phyloP scores from a whole-genome alignment of 2,888 invertebrate genomes.

The Proisotoma minuta region DNA sequence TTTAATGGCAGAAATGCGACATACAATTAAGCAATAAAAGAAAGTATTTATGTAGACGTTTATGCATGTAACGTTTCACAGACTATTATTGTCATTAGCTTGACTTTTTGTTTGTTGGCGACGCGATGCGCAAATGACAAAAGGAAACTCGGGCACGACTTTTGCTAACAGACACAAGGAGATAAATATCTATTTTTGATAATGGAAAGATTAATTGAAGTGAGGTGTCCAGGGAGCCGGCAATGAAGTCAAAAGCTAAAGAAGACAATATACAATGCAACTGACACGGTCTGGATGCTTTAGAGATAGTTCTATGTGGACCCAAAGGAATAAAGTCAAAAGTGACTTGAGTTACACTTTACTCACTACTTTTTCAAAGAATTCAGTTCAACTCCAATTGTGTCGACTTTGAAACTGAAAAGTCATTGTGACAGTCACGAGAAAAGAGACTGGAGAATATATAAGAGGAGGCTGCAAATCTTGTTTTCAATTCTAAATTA shows the following conservation, averaged over 20 bases:
- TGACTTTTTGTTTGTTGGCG: no score
- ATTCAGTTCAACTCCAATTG: not conserved
- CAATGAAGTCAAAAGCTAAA: not conserved
- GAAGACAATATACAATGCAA: not conserved
- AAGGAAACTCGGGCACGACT: not conserved
- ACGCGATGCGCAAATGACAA: not conserved
- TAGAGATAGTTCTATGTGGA: no score
- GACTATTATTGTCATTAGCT: no score
- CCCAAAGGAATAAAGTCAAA: no score
- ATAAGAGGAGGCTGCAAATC: not conserved
- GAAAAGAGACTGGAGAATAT: not conserved
- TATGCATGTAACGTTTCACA: no score
- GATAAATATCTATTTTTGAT: constrained; percentile 14
- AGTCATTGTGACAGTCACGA: constrained; percentile 20
- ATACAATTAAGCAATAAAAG: no score
- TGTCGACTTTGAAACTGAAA: constrained; percentile 3
- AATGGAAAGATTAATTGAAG: constrained; percentile 16
- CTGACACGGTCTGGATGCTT: no score
- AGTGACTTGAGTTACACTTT: no score
- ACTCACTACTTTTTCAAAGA: not conserved
- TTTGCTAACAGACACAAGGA: not conserved
- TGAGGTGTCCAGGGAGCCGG: constrained; percentile 13
- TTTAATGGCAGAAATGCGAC: no score
- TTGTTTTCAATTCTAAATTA: constrained; percentile 1
- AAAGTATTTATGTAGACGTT: no score